Evolutionary conservation across 2,797 vertebrate genomes (phyloP).

Genomic region (Acanthis flammea): DNA sequence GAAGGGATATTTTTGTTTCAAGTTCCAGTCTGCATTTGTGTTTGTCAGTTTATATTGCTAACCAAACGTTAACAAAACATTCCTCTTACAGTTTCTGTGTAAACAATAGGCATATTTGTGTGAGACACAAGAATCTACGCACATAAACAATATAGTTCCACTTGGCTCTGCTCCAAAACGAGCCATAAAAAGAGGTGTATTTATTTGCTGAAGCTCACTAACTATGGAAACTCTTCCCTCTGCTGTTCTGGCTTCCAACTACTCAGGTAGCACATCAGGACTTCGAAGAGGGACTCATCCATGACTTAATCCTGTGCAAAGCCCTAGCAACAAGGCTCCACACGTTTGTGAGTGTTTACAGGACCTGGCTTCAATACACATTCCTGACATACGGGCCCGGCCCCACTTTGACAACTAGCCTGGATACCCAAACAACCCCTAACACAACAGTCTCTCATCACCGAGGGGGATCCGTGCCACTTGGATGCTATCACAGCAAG

Average conservation of each 20-base stretch:
- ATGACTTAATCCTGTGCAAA: neutral
- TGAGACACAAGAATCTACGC: neutral
- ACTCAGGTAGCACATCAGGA: neutral
- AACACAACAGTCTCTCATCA: neutral
- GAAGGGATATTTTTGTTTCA: neutral
- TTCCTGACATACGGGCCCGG: conserved; percentile 21
- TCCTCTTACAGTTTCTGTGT: neutral
- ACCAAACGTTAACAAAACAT: conserved; percentile 19
- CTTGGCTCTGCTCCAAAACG: neutral
- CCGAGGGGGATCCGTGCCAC: neutral
- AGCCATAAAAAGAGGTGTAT: neutral
- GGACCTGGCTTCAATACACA: neutral
- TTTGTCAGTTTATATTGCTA: conserved; percentile 3
- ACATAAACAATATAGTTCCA: neutral
- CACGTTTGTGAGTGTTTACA: neutral
- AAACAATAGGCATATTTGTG: conserved; percentile 28
- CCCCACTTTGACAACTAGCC: neutral
- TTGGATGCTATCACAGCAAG: neutral
- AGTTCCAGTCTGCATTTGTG: neutral
- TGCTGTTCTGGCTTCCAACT: neutral
- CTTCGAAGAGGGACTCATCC: neutral
- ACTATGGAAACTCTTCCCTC: neutral
- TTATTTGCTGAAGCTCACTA: neutral
- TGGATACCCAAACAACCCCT: conserved; percentile 15
- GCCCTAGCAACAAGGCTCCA: conserved; percentile 34